A percentile compares a stretch with the other conserved stretches of the same genome.
Conservation (phyloP, 2,113 vertebrate species). For the Strigops habroptila region DNA sequence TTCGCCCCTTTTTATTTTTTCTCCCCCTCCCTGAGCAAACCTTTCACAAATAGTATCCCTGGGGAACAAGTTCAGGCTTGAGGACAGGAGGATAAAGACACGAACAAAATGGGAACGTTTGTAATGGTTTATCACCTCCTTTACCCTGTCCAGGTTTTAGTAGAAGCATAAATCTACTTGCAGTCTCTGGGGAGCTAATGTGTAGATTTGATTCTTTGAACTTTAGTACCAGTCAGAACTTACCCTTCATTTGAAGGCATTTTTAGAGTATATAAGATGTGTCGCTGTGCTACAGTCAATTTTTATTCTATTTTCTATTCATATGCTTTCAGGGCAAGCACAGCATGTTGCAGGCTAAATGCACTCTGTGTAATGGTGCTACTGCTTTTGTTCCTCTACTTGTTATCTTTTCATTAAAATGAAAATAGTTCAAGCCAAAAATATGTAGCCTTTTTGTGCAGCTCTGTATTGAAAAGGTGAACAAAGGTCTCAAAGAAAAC, state of each 20-base stretch:
- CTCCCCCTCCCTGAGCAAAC: not conserved
- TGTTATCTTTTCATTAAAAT: constrained; percentile 16
- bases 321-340: not conserved
- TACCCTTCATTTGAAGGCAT: not conserved
- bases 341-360: not conserved
- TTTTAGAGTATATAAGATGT: not conserved
- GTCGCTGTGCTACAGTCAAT: not conserved
- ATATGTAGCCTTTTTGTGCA: not conserved
- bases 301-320: constrained; percentile 10
- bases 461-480: not conserved
- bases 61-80: not conserved
- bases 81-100: not conserved
- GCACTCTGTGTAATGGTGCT: not conserved
- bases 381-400: constrained; percentile 23
- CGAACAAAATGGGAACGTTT: not conserved
- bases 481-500: constrained; percentile 3
- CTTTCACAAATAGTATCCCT: not conserved
- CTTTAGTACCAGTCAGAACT: not conserved
- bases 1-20: not conserved
- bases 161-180: not conserved
- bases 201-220: not conserved
- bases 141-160: not conserved
- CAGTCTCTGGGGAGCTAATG: not conserved
- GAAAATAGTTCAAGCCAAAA: constrained; percentile 8
- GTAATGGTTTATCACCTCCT: not conserved